Percentiles rank a stretch among this genome's conserved stretches.
Conservation (phyloP, 2,888 invertebrate genomes). For the Acronicta leporina region DNA sequence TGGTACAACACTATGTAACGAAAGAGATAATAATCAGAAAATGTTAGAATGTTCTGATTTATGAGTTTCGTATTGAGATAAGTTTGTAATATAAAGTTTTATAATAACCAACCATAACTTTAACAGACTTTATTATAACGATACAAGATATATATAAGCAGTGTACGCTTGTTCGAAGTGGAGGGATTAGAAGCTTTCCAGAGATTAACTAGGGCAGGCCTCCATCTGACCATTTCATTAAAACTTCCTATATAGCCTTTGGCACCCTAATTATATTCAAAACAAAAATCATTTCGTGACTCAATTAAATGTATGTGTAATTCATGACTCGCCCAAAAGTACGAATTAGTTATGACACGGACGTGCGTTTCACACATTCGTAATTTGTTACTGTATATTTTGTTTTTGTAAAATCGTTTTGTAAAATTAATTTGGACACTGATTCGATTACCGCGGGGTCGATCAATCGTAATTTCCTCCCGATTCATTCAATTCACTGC, state of each 20-base stretch:
- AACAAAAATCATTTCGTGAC: conserved; percentile 72
- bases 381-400: too few species aligned
- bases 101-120: conserved; percentile 18
- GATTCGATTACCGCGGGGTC: conserved; percentile 67
- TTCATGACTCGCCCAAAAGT: conserved; percentile 45
- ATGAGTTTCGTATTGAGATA: too few species aligned
- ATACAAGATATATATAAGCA: conserved; percentile 58
- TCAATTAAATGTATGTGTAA: conserved; percentile 61
- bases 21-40: neutral
- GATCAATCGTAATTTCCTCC: conserved; percentile 68
- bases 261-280: conserved; percentile 69
- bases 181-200: conserved; percentile 78
- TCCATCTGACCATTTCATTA: conserved; percentile 76
- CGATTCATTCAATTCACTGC: conserved; percentile 58
- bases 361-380: conserved; percentile 11
- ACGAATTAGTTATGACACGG: conserved; percentile 40
- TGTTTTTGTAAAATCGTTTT: conserved; percentile 32
- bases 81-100: conserved; percentile 5
- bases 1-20: conserved; percentile 1
- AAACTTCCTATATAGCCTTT: conserved; percentile 66
- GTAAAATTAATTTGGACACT: conserved; percentile 67
- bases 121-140: conserved; percentile 36
- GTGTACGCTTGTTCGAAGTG: conserved; percentile 66
- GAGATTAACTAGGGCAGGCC: conserved; percentile 77
- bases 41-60: neutral